Evolutionary conservation across 2,797 vertebrate genomes (phyloP), one percentile per base, ranked within the genome.

Genomic region (Melanotaenia pygmaea): DNA sequence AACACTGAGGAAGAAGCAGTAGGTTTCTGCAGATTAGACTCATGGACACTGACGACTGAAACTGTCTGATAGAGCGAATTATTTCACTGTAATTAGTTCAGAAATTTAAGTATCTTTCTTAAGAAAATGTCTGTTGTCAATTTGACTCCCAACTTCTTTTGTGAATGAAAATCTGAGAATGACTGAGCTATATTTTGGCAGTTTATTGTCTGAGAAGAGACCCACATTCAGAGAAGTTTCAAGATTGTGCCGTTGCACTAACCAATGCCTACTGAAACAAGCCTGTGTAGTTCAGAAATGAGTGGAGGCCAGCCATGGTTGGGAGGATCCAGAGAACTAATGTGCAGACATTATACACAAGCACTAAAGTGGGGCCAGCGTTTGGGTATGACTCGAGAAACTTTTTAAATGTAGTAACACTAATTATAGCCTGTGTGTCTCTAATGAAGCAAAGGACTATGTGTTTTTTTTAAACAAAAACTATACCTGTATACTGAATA

Each of bases 21-120:
- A 73, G 81, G 81, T 74, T 81, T 74, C 26, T 37, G 74, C 20
- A 77, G 83, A 87, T 84, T 70, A 84, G 64, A 77, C 47, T 77
- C 3, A 43, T 37, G 45, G 78, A 67, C 53, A 71, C 63, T 72
- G 62, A 70, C 61, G 35, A 57, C 18, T 65, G 70, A 66, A 70
- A 70, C 50, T 22, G 75, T 63, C 74, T 66, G 72, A 81, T 63
- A n/a, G 67, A 79, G 66, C 50, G 59, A 59, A 77, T 79, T 22
- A 83, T 77, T 65, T 74, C 38, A 54, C 62, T 64, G 35, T 67
- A 77, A 83, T 87, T 71, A 70, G 68, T 58, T 79, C 77, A 54
- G 72, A 71, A 56, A 56, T 37, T 32, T 32, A 51, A 20, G n/a
- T 26, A 8, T 47, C 57, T 68, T 26, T 70, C 38, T 69, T 1